Evolutionary conservation across 2,888 invertebrate genomes (phyloP), one percentile per base, ranked within the genome.

Genomic region (Tortrix viridana): DNA sequence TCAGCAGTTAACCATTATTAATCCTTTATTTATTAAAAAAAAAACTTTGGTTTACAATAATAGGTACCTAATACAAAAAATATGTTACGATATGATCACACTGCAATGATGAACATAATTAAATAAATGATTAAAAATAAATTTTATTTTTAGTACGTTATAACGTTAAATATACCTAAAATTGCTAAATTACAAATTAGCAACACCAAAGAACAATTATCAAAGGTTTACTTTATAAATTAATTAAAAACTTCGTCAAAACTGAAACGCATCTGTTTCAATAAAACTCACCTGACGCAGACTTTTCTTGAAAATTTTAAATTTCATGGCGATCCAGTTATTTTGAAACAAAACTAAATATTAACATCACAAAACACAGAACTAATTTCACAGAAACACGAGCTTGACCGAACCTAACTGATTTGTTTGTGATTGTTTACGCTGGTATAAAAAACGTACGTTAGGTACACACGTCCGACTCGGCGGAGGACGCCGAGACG

Each of bases 261-360:
- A 47, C 67, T 67, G 65, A 48, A 59, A 53, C 71, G 69, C 72
- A 74, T 64, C 72, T 74, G 75, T 73, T 61, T 70, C 69, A 78
- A 82, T 71, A 75, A 56, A 56, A 72, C 84, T 71, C 72, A 90
- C 89, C 88, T 86, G 83, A 65, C 81, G 88, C 65, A 79, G 76
- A 64, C 76, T 77, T 70, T 89, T 89, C 84, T 89, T 91, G 74
- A 91, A 88, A 71, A 91, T 75, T 75, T 86, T 91, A 71, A 91
- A 91, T 80, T 90, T 90, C 91, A 91, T 89, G 61, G 65, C 70
- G 52, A 41, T 64, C 59, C 19, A 47, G 68, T 50, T 44, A 66
- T 59, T 32, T 32, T 32, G 12, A 12, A 32, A 32, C 32, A 12
- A 38, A 66, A 47, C 37, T 41, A 46, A 46, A 32, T 48, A 46